Conservation (phyloP, 64 coral and sea anemone genomes). For the Porites australiensis region DNA sequence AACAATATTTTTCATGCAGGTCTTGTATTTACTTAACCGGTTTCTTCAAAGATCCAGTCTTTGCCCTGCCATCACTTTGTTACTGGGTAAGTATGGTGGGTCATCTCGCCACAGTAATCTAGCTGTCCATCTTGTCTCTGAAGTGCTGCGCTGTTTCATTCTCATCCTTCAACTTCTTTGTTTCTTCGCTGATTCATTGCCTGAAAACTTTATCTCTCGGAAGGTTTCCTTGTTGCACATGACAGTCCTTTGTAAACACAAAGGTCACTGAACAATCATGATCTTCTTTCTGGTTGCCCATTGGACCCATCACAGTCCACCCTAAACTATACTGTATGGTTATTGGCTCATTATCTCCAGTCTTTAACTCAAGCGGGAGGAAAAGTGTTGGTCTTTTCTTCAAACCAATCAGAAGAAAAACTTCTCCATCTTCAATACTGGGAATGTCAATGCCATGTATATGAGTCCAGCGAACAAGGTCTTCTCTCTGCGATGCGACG, state of each 20-base stretch:
- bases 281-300: background rate
- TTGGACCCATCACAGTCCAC: slow-evolving; percentile 50
- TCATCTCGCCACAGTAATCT: slow-evolving; percentile 49
- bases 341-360: slow-evolving; percentile 25
- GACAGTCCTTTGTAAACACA: background rate
- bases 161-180: background rate
- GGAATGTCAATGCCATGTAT: background rate
- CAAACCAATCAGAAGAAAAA: slow-evolving; percentile 61
- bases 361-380: slow-evolving; percentile 41
- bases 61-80: slow-evolving; percentile 53
- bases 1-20: slow-evolving; percentile 38
- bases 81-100: slow-evolving; percentile 56
- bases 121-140: slow-evolving; percentile 46
- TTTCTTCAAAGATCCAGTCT: slow-evolving; percentile 33
- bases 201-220: background rate
- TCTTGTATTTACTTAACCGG: slow-evolving; percentile 5
- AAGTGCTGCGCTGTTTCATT: slow-evolving; percentile 34
- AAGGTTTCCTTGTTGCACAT: background rate
- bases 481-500: slow-evolving; percentile 7
- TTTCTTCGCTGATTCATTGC: background rate
- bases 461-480: slow-evolving; percentile 12
- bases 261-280: background rate
- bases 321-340: slow-evolving; percentile 70
- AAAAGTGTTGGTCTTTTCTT: slow-evolving; percentile 60
- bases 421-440: background rate